These are phyloP conservation scores for Novumbra hubbsi DNA, from an alignment of 2,797 vertebrate species.

Conservation along the genomic window DNA sequence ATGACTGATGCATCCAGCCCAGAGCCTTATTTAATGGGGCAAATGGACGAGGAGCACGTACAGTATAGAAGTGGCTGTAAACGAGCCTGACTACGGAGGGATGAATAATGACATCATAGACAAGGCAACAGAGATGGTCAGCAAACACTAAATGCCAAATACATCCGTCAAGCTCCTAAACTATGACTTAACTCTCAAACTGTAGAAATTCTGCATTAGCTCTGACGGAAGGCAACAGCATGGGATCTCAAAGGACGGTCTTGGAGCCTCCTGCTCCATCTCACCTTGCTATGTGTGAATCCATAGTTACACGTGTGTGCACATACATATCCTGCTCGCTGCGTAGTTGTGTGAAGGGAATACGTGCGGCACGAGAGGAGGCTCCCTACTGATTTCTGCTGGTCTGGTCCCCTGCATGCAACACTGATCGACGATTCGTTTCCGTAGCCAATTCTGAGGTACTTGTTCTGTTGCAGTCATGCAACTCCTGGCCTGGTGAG, in stretches of 20 bases:
- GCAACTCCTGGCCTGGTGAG: slow-evolving; percentile 70
- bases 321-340: not conserved
- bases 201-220: not conserved
- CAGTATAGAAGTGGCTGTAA: not conserved
- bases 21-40: not conserved
- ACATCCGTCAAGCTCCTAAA: not conserved
- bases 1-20: not conserved
- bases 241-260: not conserved
- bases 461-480: slow-evolving; percentile 87
- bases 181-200: not conserved
- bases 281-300: slow-evolving; percentile 6
- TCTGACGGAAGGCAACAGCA: not conserved
- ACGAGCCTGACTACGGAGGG: not conserved
- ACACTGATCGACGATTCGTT: slow-evolving; percentile 82
- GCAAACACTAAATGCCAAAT: not conserved
- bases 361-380: slow-evolving; percentile 20
- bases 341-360: not conserved
- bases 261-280: not conserved
- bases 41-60: slow-evolving; percentile 5
- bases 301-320: slow-evolving; percentile 2
- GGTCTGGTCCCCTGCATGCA: slow-evolving; percentile 66
- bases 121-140: not conserved
- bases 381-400: slow-evolving; percentile 74
- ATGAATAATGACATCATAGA: slow-evolving; percentile 4
- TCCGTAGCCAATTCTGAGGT: slow-evolving; percentile 91